Percentiles rank a stretch among this genome's conserved stretches.
Evolutionary conservation across 2,797 vertebrate species (phyloP).

Genomic region (Catamblyrhynchus diadema): DNA sequence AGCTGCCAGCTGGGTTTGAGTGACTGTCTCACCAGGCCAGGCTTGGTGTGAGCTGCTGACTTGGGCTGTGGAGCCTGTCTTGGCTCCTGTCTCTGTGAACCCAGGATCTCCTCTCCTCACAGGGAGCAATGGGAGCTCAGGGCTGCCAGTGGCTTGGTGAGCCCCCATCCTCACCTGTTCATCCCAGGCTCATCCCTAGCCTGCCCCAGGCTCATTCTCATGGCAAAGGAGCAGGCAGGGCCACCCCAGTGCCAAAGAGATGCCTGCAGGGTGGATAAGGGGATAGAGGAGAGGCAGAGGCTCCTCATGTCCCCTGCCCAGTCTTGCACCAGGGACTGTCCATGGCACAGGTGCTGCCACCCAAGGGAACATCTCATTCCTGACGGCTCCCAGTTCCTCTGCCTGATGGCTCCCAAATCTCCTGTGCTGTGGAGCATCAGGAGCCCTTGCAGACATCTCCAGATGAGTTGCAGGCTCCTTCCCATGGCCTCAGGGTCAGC

Average conservation of each 20-base stretch:
- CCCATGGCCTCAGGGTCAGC: not conserved
- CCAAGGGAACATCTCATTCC: not conserved
- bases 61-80: not conserved
- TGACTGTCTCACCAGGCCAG: not conserved
- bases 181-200: not conserved
- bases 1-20: not conserved
- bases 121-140: not conserved
- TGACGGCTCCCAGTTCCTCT: not conserved
- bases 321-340: fast-evolving
- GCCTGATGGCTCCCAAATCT: not conserved
- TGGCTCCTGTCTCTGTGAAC: not conserved
- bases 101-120: not conserved
- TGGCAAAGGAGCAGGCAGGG: not conserved
- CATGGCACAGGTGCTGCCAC: fast-evolving
- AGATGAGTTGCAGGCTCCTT: constrained; percentile 12
- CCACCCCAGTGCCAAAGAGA: not conserved
- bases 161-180: not conserved
- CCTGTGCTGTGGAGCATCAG: not conserved
- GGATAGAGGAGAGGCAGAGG: not conserved
- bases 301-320: not conserved
- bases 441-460: not conserved
- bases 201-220: not conserved
- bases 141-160: not conserved
- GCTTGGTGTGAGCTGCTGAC: not conserved
- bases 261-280: not conserved